Evolutionary conservation across 64 coral and sea anemone genomes (phyloP).

Genomic region (Astreopora myriophthalma): DNA sequence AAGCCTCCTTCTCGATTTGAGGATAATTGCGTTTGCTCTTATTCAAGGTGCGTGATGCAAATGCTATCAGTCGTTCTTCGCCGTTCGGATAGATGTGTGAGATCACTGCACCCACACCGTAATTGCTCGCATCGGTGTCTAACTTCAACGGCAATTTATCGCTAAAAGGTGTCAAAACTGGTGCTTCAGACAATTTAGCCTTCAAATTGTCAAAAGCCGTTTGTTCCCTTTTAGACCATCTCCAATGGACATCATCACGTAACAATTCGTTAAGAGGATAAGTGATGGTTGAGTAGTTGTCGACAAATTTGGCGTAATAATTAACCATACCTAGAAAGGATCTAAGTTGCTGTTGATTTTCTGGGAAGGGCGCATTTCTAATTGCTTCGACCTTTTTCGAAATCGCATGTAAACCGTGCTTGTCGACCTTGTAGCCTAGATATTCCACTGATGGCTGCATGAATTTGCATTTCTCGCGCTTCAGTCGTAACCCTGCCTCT

Average conservation of each 20-base stretch:
- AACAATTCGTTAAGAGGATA: slow-evolving; percentile 19
- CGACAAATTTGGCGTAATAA: slow-evolving; percentile 41
- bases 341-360: slow-evolving; percentile 16
- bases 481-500: slow-evolving; percentile 6
- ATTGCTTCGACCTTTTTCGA: slow-evolving; percentile 22
- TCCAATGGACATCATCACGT: background rate
- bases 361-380: background rate
- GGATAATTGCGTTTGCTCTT: too few species aligned
- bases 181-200: background rate
- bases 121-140: background rate
- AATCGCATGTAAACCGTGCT: background rate
- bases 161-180: background rate
- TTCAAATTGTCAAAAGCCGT: background rate
- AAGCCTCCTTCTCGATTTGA: too few species aligned
- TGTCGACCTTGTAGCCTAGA: background rate
- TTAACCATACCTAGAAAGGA: slow-evolving; percentile 36
- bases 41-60: too few species aligned
- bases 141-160: slow-evolving; percentile 4
- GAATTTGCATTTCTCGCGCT: slow-evolving; percentile 15
- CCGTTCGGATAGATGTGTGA: background rate
- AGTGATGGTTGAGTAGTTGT: background rate
- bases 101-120: slow-evolving; percentile 34
- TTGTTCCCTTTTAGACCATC: background rate
- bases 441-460: slow-evolving; percentile 13
- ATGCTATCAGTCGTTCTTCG: slow-evolving; percentile 23